Evolutionary conservation across 2,888 invertebrate genomes (phyloP).

Genomic region (Troglohyphantes excavatus): DNA sequence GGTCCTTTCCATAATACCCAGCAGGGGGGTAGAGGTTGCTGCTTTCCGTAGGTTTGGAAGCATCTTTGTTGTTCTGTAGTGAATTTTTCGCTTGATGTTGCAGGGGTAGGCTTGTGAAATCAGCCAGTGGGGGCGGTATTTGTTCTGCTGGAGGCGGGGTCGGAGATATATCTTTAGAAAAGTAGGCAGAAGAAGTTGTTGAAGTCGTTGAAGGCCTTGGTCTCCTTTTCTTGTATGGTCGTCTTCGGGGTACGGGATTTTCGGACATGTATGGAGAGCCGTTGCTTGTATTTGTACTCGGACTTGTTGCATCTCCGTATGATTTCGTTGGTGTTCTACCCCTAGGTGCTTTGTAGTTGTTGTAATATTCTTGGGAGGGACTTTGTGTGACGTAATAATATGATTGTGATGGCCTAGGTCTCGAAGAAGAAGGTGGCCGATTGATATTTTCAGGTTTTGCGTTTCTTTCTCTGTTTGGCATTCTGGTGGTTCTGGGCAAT

Average conservation of each 20-base stretch:
- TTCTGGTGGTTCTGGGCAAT: conserved; percentile 31
- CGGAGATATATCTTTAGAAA: conserved; percentile 59
- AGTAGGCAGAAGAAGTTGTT: not conserved
- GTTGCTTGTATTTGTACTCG: conserved; percentile 12
- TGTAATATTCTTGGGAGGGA: not conserved
- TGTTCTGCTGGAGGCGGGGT: conserved; percentile 72
- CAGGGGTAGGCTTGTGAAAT: conserved; percentile 52
- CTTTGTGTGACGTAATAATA: conserved; percentile 34
- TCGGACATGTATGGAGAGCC: not conserved
- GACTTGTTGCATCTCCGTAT: not conserved
- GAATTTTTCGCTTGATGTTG: conserved; percentile 12
- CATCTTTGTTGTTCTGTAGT: conserved; percentile 23
- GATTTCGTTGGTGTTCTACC: not conserved
- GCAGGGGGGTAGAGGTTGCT: conserved; percentile 69
- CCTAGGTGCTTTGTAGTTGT: conserved; percentile 29
- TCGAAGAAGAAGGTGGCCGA: conserved; percentile 1
- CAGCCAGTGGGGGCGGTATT: conserved; percentile 68
- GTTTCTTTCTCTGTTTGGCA: conserved; percentile 26
- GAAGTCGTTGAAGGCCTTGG: conserved; percentile 34
- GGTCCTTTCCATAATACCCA: conserved; percentile 74
- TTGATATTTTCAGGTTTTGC: not conserved
- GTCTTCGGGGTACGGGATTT: conserved; percentile 27
- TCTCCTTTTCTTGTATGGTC: conserved; percentile 54
- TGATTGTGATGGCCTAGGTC: conserved; percentile 17
- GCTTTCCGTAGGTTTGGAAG: conserved; percentile 17